phyloP scores from a whole-genome alignment of 2,888 invertebrate species.

The Notodonta ziczac region DNA sequence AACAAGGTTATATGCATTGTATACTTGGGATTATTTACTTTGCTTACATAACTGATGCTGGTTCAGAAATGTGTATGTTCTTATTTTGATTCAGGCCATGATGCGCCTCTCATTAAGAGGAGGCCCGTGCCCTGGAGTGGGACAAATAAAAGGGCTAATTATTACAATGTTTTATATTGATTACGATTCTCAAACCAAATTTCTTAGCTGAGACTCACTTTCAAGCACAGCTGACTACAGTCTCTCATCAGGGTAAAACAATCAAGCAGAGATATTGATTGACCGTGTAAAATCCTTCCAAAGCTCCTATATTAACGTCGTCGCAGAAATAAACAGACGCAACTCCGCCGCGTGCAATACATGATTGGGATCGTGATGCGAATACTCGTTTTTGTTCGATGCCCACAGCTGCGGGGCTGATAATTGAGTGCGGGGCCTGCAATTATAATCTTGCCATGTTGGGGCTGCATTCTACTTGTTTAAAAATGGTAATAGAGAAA shows the following conservation, averaged over 20 bases:
- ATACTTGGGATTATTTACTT: not conserved
- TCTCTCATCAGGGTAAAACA: not conserved
- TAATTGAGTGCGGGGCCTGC: slow-evolving; percentile 56
- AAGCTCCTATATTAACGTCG: slow-evolving; percentile 17
- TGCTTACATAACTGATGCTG: not conserved
- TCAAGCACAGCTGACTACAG: not conserved
- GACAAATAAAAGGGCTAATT: too few relatives aligned
- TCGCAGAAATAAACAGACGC: slow-evolving; percentile 26
- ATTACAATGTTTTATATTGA: too few relatives aligned
- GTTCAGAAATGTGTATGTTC: not conserved
- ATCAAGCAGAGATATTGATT: slow-evolving; percentile 1
- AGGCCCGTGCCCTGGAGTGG: too few relatives aligned
- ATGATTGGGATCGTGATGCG: slow-evolving; percentile 45
- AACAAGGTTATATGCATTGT: slow-evolving; percentile 36
- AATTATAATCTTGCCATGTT: slow-evolving; percentile 61
- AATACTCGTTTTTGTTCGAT: slow-evolving; percentile 52
- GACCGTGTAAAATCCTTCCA: not conserved
- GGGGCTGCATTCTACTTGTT: slow-evolving; percentile 38
- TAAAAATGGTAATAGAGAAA: slow-evolving; percentile 55
- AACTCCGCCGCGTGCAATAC: slow-evolving; percentile 20
- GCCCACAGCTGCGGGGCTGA: slow-evolving; percentile 62
- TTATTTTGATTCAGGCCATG: too few relatives aligned
- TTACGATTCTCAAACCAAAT: not conserved
- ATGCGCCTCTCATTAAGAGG: not conserved
- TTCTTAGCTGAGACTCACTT: not conserved